Conservation (phyloP, 2,113 vertebrate genomes). For the Osmerus mordax region DNA sequence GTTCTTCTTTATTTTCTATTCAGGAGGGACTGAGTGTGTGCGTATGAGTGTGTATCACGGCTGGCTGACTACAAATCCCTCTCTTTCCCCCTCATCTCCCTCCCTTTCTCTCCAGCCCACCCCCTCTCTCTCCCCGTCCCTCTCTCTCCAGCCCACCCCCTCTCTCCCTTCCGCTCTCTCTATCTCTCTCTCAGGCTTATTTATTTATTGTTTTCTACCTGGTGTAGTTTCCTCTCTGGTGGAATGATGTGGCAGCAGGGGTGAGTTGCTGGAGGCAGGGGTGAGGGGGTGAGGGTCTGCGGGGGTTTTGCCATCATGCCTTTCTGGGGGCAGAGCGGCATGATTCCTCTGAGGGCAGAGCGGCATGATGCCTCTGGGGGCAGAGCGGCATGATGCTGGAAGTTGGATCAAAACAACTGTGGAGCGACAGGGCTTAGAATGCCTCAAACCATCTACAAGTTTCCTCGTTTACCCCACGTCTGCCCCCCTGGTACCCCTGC, state of each 20-base stretch:
- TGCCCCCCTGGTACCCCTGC: not conserved
- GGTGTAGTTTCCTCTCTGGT: constrained; percentile 24
- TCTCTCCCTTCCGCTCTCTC: too few relatives aligned
- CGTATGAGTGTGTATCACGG: not conserved
- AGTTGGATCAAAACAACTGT: constrained; percentile 1
- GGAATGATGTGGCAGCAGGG: constrained; percentile 13
- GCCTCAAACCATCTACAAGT: constrained; percentile 8
- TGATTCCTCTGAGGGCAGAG: not conserved
- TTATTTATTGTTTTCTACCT: too few relatives aligned
- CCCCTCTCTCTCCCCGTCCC: too few relatives aligned
- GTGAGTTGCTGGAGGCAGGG: not conserved
- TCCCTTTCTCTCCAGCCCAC: too few relatives aligned
- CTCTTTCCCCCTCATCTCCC: too few relatives aligned
- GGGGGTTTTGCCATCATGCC: not conserved
- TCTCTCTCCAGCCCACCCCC: too few relatives aligned
- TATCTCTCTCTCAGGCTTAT: too few relatives aligned
- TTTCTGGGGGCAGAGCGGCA: not conserved
- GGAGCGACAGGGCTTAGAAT: constrained; percentile 4
- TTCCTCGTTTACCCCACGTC: constrained; percentile 12
- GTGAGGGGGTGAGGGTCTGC: not conserved
- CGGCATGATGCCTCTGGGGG: not conserved
- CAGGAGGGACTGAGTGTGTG: constrained; percentile 25
- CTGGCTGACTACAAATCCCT: too few relatives aligned
- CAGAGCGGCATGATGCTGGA: not conserved
- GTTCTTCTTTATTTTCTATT: constrained; percentile 13